Base-by-base conservation (phyloP, 1,140 invertebrate species). In the Drosophila varians region DNA sequence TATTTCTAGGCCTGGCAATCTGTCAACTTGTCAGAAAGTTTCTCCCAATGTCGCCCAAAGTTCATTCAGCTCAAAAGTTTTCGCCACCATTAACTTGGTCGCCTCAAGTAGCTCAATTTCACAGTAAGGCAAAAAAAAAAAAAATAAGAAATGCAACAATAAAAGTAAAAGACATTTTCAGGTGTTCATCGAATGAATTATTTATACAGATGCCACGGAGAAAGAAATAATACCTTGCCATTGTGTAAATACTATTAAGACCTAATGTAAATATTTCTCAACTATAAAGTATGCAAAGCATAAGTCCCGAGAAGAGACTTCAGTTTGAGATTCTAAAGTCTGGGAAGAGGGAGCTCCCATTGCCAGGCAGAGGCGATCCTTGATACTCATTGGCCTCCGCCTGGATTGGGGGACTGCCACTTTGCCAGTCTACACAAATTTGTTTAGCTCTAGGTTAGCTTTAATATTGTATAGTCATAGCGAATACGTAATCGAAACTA, bases 141-240 rank as follows among this genome's bases (percentile, higher is more conserved):
- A 48, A 43, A 34, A 47, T 8, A 21, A 57, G n/a, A n/a, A n/a
- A n/a, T n/a, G n/a, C 23, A 43, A 18, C 21, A 42, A 18, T 40
- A 64, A 68, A 71, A 47, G 45, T 64, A 77, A 84, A 86, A 86
- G 80, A 86, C 80, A 86, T 87, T 86, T 86, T 87, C 80, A 86
- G 80, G 82, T 86, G 76, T 86, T 86, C 82, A 76, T 31, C 26
- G 73, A 58, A 65, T 49, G 52, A 73, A 80, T 86, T 68, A 83
- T 65, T 64, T 77, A 52, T 69, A 66, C 55, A 57, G 11, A 16
- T 34, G 51, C 49, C 55, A 12, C 19, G 31, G 62, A 2, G 49
- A 47, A 52, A 31, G 12, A 21, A 47, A 28, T 28, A 14, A 34
- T 28, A 19, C 12, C 12, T 40, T 57, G 54, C 58, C 53, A 60